Base-by-base conservation (phyloP, 2,888 invertebrate genomes). In the Callimorpha dominula region DNA sequence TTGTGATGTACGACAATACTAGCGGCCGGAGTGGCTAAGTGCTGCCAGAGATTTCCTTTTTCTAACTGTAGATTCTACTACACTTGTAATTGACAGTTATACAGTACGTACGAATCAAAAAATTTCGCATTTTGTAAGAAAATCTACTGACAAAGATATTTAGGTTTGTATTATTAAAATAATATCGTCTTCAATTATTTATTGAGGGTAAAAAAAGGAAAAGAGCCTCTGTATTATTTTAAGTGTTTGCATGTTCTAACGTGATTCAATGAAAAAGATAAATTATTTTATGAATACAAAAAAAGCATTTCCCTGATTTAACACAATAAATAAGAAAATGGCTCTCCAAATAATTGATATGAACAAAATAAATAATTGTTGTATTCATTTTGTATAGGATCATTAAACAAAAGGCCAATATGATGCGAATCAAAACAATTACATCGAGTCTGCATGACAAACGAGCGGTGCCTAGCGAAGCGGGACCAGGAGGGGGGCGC, bases 361-460 rank as follows among this genome's bases (percentile, higher is more conserved):
- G 15, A 17, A 65, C 15, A 49, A 42, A 64, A 72, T 67, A 71
- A 54, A 72, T 69, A 74, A 70, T 62, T 40, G 40, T 52, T 68
- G 31, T 68, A 57, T 68, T 57, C 43, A 68, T 68, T 60, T 57
- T 68, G 57, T 14, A 69, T 52, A 67, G 57, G 65, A 76, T 75
- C 66, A 80, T 78, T 75, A 73, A 77, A 76, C 70, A 72, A 81
- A 76, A 78, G 49, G 60, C 62, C 72, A 77, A 80, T 77, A 73
- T 64, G 72, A 77, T 75, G 62, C 63, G 64, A 83, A 83, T 83
- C 78, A 83, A 78, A 83, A 81, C 77, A 83, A 82, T 84, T 82
- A 83, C 65, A 72, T 42, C 65, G 79, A 60, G 76, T 73, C 76
- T 80, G 70, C 74, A 82, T 81, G 85, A 83, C 77, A 80, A 80